Evolutionary conservation across 2,113 vertebrate species (phyloP).

Genomic region (Lycaon pictus): DNA sequence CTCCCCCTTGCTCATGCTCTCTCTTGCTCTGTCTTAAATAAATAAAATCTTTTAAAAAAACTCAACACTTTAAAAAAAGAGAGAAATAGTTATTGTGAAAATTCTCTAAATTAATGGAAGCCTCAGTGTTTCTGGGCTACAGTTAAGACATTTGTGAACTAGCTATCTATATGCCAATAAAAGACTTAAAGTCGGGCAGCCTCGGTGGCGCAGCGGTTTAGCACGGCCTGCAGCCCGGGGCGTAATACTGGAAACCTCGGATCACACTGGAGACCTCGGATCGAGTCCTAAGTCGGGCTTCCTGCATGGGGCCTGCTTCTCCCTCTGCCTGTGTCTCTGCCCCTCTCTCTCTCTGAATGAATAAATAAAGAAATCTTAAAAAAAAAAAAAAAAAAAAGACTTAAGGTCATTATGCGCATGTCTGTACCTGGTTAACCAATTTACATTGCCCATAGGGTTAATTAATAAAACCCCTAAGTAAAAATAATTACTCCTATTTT

Average conservation of each 20-base stretch:
- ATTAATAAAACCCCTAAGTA: neutral
- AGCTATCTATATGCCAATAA: neutral
- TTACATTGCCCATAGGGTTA: neutral
- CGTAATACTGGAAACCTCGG: too few relatives aligned
- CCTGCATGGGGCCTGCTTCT: too few relatives aligned
- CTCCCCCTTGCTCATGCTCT: too few relatives aligned
- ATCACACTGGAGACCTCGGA: too few relatives aligned
- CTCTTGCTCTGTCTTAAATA: too few relatives aligned
- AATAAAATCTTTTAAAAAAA: too few relatives aligned
- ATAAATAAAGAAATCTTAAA: too few relatives aligned
- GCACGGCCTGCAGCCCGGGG: too few relatives aligned
- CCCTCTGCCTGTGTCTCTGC: too few relatives aligned
- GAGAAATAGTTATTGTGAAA: neutral
- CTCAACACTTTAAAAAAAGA: neutral
- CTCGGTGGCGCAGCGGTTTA: too few relatives aligned
- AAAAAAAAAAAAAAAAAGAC: neutral
- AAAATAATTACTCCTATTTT: constrained; percentile 4
- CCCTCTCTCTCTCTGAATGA: too few relatives aligned
- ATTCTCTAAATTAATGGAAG: neutral
- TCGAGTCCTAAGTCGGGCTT: too few relatives aligned
- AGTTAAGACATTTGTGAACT: neutral
- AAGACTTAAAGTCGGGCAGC: neutral
- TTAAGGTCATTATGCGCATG: neutral
- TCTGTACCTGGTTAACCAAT: neutral
- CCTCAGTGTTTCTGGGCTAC: neutral